These are phyloP conservation scores for Antigone vipio DNA, from an alignment of 2,113 vertebrate species.

Conservation along the genomic window DNA sequence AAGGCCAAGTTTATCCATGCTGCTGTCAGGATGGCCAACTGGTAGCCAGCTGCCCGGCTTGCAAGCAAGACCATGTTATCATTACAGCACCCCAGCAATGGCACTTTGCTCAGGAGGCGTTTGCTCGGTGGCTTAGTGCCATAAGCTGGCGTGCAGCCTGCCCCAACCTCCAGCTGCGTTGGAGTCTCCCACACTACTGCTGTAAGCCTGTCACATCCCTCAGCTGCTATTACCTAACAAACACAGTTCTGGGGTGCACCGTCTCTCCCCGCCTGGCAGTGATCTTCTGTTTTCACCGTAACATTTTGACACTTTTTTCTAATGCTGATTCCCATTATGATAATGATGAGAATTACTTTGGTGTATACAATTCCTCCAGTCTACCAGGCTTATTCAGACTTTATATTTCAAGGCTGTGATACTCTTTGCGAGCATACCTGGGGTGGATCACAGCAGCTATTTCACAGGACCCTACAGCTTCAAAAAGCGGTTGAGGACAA, in stretches of 20 bases:
- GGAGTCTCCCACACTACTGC: background rate
- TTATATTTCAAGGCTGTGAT: background rate
- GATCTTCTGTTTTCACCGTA: background rate
- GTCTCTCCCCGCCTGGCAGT: background rate
- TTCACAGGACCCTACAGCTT: background rate
- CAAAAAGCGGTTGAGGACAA: background rate
- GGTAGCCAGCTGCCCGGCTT: background rate
- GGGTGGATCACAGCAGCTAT: background rate
- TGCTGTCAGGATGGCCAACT: no score
- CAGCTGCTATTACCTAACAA: background rate
- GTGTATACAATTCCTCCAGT: background rate
- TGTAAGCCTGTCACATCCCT: background rate
- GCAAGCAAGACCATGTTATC: accelerated
- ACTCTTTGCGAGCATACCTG: background rate
- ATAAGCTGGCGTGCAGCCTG: background rate
- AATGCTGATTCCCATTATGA: background rate
- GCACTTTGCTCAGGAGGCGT: background rate
- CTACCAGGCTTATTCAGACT: background rate
- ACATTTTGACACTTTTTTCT: constrained; percentile 4
- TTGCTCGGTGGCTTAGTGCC: background rate
- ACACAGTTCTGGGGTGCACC: background rate
- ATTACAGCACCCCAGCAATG: accelerated
- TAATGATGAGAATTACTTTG: background rate
- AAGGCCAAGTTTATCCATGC: background rate
- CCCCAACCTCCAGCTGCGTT: background rate